Conservation (phyloP, 1,140 invertebrate genomes). For the Lepidurus apus region DNA sequence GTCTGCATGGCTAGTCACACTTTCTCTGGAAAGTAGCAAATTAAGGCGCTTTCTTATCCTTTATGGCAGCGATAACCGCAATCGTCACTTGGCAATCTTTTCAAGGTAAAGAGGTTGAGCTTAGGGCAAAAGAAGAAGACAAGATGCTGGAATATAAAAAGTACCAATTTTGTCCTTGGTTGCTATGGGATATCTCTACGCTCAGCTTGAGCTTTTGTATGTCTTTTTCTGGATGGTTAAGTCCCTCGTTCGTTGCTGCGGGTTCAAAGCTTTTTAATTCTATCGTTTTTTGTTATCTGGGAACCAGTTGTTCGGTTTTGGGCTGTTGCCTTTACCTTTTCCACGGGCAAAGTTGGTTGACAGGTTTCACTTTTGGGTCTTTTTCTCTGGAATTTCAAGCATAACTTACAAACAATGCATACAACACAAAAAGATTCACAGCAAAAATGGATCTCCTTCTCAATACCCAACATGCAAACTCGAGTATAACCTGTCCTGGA, state of each 20-base stretch:
- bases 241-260: neutral
- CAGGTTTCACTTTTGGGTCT: neutral
- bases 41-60: neutral
- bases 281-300: neutral
- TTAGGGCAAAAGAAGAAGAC: neutral
- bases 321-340: neutral
- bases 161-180: neutral
- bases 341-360: neutral
- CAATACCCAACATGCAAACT: too few relatives aligned
- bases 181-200: neutral
- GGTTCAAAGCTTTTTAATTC: neutral
- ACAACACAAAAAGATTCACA: neutral
- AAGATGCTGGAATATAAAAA: neutral
- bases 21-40: neutral
- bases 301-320: neutral
- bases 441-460: neutral
- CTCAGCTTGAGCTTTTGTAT: neutral
- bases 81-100: neutral
- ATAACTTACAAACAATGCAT: neutral
- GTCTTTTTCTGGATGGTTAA: neutral
- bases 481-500: too few relatives aligned
- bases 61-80: neutral
- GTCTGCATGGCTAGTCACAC: slow-evolving; percentile 7
- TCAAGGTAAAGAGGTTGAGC: neutral
- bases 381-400: neutral